Evolutionary conservation across 2,113 vertebrate genomes (phyloP), one percentile per base, ranked within the genome.

Genomic region (Coptodon rendalli): DNA sequence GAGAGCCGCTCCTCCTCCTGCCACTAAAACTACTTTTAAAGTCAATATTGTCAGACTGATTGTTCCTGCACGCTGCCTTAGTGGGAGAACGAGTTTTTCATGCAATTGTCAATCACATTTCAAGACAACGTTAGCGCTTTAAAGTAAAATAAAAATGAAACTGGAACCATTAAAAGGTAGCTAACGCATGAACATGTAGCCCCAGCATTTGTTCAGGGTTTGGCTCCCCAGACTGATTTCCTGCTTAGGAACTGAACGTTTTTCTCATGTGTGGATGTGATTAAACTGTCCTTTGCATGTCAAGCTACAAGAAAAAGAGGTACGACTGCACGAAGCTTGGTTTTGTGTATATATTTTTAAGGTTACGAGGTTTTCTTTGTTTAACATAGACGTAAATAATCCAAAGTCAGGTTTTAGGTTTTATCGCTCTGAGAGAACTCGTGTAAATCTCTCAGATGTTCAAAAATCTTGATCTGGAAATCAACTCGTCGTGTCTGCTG

Each of bases 41-140:
- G 24, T 78, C 71, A 50, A 31, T 50, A 78, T 78, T 76, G 24
- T 50, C 14, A 19, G 40, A 50, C 43, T 19, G 9, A 50, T 5
- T 17, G 24, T 48, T 17, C 27, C 14, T 7, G 43, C 0, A 1
- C 0, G 31, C 36, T 71, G 40, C 0, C 40, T 76, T 76, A 48
- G 9, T 78, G 24, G 71, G 16, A 78, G 71, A 78, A 31, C 3
- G 4, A 5, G 9, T 7, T 78, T 50, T 3, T 48, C 22, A 1
- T 50, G 43, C 6, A 2, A 29, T 45, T 78, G 43, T n/a, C 71
- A 19, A 19, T 50, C 6, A 19, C 71, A 78, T 78, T 78, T 78
- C 71, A 78, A 48, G 43, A 4, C 71, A 50, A 5, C 27, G 3
- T 78, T 29, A 31, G 71, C 3, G 4, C 27, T 31, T 48, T 48